Percentiles rank a stretch among this genome's conserved stretches.
phyloP scores from a whole-genome alignment of 2,797 vertebrate genomes.

The Gymnopithys bicolor region DNA sequence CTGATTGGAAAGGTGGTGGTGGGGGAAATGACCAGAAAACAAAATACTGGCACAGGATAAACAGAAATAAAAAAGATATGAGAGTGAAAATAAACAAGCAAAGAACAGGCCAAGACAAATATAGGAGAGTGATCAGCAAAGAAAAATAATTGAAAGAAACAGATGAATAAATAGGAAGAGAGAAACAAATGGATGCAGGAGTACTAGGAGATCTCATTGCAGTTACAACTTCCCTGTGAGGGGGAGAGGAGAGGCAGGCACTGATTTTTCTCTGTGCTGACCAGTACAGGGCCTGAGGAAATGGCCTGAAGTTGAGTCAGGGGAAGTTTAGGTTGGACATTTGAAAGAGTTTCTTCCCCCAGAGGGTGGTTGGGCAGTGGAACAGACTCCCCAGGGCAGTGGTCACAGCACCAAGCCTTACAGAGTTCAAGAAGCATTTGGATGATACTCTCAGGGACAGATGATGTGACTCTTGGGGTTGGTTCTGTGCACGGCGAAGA shows the following conservation, averaged over 20 bases:
- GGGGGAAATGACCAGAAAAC: background rate
- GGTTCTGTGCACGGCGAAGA: background rate
- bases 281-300: background rate
- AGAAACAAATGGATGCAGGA: background rate
- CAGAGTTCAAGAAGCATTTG: background rate
- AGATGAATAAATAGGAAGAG: background rate
- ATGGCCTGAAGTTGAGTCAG: background rate
- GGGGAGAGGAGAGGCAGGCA: background rate
- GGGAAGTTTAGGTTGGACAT: background rate
- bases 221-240: background rate
- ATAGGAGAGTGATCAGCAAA: background rate
- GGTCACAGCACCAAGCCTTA: background rate
- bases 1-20: background rate
- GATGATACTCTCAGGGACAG: background rate
- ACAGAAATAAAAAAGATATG: background rate
- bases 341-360: background rate
- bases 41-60: background rate
- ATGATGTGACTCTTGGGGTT: background rate
- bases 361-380: background rate
- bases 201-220: background rate
- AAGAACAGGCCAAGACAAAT: background rate
- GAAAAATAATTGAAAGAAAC: background rate
- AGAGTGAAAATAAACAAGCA: background rate
- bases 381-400: background rate
- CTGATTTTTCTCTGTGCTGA: background rate